A percentile compares a stretch with the other conserved stretches of the same genome.
phyloP scores from a whole-genome alignment of 23 tunicate genomes.

The Halocynthia roretzi region DNA sequence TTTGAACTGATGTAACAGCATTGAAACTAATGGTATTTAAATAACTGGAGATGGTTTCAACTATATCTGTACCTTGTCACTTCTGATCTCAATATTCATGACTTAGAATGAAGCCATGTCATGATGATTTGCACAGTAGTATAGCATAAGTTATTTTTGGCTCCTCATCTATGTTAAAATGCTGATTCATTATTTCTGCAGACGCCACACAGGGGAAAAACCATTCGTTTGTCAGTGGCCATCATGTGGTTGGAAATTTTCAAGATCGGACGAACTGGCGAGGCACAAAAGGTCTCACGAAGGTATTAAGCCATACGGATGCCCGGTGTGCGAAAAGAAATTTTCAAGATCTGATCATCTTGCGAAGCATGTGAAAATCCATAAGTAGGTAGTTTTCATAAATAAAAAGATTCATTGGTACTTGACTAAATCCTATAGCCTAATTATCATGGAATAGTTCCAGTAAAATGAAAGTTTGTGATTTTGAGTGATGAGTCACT shows the following conservation, averaged over 20 bases:
- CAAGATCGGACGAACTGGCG: slow-evolving; percentile 90
- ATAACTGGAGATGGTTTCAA: too few relatives aligned
- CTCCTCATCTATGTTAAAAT: background rate
- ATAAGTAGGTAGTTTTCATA: slow-evolving; percentile 41
- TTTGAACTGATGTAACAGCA: too few relatives aligned
- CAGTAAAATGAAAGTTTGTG: too few relatives aligned
- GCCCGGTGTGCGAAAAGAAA: slow-evolving; percentile 82
- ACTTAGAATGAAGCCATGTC: too few relatives aligned
- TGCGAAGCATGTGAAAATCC: slow-evolving; percentile 86
- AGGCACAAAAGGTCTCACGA: slow-evolving; percentile 91
- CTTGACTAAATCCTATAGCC: too few relatives aligned
- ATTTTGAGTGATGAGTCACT: too few relatives aligned
- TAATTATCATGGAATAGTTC: too few relatives aligned
- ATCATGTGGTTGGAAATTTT: slow-evolving; percentile 85
- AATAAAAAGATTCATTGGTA: too few relatives aligned
- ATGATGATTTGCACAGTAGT: too few relatives aligned
- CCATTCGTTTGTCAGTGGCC: slow-evolving; percentile 78
- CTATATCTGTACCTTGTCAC: too few relatives aligned
- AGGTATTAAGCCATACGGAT: slow-evolving; percentile 90
- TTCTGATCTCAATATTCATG: too few relatives aligned
- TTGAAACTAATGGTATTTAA: too few relatives aligned
- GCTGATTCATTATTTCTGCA: slow-evolving; percentile 8
- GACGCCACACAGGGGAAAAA: slow-evolving; percentile 96
- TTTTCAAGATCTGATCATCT: slow-evolving; percentile 87
- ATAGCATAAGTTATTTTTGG: background rate